Percentiles rank a stretch among this genome's conserved stretches.
Evolutionary conservation across 2,888 invertebrate species (phyloP).

Genomic region (Ryuthela nishihirai): DNA sequence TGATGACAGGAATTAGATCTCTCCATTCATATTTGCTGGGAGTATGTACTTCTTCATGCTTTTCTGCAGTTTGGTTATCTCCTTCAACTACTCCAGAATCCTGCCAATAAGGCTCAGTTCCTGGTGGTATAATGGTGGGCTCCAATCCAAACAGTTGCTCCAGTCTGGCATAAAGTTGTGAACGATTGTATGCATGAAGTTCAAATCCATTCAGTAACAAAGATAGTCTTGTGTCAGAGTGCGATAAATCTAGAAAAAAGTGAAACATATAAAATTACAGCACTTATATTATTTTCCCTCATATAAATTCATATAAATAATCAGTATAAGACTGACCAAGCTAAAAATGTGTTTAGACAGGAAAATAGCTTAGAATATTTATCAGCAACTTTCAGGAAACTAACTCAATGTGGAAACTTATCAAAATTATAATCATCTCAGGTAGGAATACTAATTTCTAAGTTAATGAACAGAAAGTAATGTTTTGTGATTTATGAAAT

Average conservation of each 20-base stretch:
- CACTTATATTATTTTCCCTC: too few species aligned
- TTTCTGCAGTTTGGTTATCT: slow-evolving; percentile 27
- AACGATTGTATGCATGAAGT: slow-evolving; percentile 90
- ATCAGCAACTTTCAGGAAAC: too few species aligned
- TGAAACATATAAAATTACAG: too few species aligned
- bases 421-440: too few species aligned
- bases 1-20: slow-evolving; percentile 93
- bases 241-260: slow-evolving; percentile 76
- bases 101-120: slow-evolving; percentile 38
- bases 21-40: slow-evolving; percentile 76
- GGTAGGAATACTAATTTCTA: too few species aligned
- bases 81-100: slow-evolving; percentile 31
- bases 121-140: slow-evolving; percentile 62
- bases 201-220: slow-evolving; percentile 92
- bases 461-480: too few species aligned
- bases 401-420: too few species aligned
- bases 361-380: background rate
- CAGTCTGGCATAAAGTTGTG: slow-evolving; percentile 76
- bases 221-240: slow-evolving; percentile 86
- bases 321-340: background rate
- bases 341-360: background rate
- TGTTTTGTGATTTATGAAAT: too few species aligned
- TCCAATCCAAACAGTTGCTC: slow-evolving; percentile 85
- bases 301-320: background rate
- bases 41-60: slow-evolving; percentile 2